Evolutionary conservation across 2,888 invertebrate genomes (phyloP).

Genomic region (Alsophila aescularia): DNA sequence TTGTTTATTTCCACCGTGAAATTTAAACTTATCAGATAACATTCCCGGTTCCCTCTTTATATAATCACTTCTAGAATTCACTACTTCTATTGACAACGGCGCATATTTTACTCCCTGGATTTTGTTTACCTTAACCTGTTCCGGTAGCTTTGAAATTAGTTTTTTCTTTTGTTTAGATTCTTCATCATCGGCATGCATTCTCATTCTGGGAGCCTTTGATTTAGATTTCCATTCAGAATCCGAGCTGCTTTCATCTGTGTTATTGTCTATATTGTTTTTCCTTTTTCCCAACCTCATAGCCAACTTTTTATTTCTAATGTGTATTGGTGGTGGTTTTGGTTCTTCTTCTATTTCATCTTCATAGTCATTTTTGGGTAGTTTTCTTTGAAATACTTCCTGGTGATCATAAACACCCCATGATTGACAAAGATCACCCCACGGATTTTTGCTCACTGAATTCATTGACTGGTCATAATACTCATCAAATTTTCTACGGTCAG

Average conservation of each 20-base stretch:
- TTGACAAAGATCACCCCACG: slow-evolving; percentile 89
- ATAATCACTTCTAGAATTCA: slow-evolving; percentile 60
- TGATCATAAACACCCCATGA: slow-evolving; percentile 88
- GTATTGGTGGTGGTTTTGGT: slow-evolving; percentile 47
- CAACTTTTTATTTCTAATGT: slow-evolving; percentile 67
- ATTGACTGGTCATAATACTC: slow-evolving; percentile 56
- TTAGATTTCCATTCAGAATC: slow-evolving; percentile 85
- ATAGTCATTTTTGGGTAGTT: slow-evolving; percentile 58
- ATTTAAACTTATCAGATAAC: slow-evolving; percentile 73
- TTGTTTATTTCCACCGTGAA: slow-evolving; percentile 39
- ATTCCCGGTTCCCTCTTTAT: slow-evolving; percentile 58
- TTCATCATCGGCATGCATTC: slow-evolving; percentile 95
- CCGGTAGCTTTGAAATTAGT: slow-evolving; percentile 44
- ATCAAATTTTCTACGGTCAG: slow-evolving; percentile 46
- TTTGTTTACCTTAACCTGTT: slow-evolving; percentile 29
- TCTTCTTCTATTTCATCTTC: slow-evolving; percentile 54
- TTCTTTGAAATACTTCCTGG: slow-evolving; percentile 80
- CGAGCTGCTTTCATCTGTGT: slow-evolving; percentile 73
- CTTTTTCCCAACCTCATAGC: slow-evolving; percentile 74
- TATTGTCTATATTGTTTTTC: slow-evolving; percentile 47
- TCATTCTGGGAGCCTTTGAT: slow-evolving; percentile 89
- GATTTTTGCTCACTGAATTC: slow-evolving; percentile 83
- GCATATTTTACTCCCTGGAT: slow-evolving; percentile 58
- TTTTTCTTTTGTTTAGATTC: slow-evolving; percentile 84
- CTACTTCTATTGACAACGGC: slow-evolving; percentile 74